Conservation (phyloP, 2,113 vertebrate genomes). For the Neopipo cinnamomea region DNA sequence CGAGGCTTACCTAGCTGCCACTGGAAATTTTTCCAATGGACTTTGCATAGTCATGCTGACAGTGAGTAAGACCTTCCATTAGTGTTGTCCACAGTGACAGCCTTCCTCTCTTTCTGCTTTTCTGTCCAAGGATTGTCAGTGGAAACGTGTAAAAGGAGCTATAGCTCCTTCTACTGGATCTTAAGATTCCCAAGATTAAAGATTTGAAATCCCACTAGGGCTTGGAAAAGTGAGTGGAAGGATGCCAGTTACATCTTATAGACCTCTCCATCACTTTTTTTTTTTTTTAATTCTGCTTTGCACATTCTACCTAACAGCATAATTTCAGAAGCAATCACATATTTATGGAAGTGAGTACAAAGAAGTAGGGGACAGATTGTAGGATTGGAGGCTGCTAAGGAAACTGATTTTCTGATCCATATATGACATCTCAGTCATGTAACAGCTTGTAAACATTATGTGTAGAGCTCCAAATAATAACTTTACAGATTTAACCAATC, state of each 20-base stretch:
- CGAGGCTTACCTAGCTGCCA: not conserved
- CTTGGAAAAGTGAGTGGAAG: not conserved
- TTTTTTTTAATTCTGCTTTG: not conserved
- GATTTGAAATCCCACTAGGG: not conserved
- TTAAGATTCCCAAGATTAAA: not conserved
- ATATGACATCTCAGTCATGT: slow-evolving; percentile 17
- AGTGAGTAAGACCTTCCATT: not conserved
- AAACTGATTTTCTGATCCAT: slow-evolving; percentile 31
- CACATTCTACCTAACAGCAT: not conserved
- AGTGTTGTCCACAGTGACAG: not conserved
- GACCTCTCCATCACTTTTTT: not conserved
- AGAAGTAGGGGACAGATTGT: not conserved
- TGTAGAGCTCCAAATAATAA: slow-evolving; percentile 50
- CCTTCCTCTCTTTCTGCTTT: not conserved
- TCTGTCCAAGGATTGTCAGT: not conserved
- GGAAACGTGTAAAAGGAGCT: not conserved
- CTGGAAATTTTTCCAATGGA: not conserved
- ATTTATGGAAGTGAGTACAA: not conserved
- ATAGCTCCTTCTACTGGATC: slow-evolving; percentile 50
- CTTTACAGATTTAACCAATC: slow-evolving; percentile 50
- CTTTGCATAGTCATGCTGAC: slow-evolving; percentile 15
- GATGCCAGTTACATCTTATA: not conserved
- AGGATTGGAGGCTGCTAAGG: slow-evolving; percentile 1
- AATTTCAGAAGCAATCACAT: slow-evolving; percentile 4
- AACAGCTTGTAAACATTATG: slow-evolving; percentile 58